Percentiles rank a stretch among this genome's conserved stretches.
phyloP scores from a whole-genome alignment of 2,888 invertebrate genomes.

The Cybosia mesomella region DNA sequence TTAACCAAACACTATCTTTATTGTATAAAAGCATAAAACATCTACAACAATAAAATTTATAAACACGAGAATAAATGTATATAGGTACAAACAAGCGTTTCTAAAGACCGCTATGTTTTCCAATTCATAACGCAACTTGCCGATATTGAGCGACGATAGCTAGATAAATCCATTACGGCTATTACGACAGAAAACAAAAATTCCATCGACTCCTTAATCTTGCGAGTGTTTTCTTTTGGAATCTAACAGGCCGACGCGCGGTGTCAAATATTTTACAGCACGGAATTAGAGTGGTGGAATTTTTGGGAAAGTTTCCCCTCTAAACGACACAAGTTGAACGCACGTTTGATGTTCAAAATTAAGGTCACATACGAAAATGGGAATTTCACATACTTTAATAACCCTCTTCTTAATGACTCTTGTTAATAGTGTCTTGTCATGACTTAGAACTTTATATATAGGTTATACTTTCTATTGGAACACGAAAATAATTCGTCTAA shows the following conservation, averaged over 20 bases:
- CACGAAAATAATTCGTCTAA: constrained; percentile 7
- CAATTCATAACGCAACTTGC: constrained; percentile 45
- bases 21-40: not conserved
- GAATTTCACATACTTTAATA: constrained; percentile 64
- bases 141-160: constrained; percentile 39
- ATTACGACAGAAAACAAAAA: constrained; percentile 38
- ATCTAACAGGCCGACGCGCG: constrained; percentile 54
- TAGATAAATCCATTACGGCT: constrained; percentile 52
- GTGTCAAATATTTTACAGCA: constrained; percentile 64
- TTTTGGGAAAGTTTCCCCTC: constrained; percentile 62
- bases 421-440: constrained; percentile 48
- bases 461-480: constrained; percentile 16
- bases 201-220: constrained; percentile 44
- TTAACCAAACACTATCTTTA: not conserved
- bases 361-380: constrained; percentile 63
- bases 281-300: constrained; percentile 60
- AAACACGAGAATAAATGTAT: not conserved
- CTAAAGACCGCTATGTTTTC: constrained; percentile 31
- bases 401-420: constrained; percentile 40
- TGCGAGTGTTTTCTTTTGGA: constrained; percentile 48
- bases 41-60: not conserved
- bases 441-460: constrained; percentile 21
- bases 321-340: constrained; percentile 69
- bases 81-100: constrained; percentile 14
- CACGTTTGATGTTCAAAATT: constrained; percentile 68